Percentiles rank a stretch among this genome's conserved stretches.
Evolutionary conservation across 1,140 invertebrate genomes (phyloP).

Genomic region (Dryas iulia): DNA sequence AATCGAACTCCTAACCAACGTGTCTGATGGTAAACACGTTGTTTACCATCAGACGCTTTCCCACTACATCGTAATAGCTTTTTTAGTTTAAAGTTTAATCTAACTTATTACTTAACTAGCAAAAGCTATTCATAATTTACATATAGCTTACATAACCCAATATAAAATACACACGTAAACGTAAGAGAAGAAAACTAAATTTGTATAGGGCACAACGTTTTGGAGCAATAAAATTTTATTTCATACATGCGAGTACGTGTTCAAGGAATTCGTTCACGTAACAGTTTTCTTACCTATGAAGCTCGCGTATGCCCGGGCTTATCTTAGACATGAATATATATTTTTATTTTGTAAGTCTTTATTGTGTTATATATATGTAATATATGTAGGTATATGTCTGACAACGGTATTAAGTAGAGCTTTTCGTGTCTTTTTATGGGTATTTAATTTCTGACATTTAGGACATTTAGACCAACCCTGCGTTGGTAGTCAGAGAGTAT

Average conservation of each 20-base stretch:
- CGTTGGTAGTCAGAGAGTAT: no score
- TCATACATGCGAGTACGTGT: not conserved
- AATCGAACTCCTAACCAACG: no score
- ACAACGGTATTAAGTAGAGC: not conserved
- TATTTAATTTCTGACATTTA: no score
- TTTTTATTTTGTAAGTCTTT: constrained; percentile 7
- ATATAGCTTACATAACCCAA: not conserved
- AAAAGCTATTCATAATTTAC: not conserved
- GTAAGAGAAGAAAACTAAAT: not conserved
- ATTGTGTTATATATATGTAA: not conserved
- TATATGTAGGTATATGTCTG: not conserved
- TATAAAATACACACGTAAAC: not conserved
- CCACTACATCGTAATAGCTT: no score
- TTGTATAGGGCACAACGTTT: constrained; percentile 1
- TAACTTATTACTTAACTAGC: no score
- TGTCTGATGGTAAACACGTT: no score
- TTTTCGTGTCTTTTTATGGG: no score
- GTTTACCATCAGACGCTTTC: no score
- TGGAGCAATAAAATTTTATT: constrained; percentile 6
- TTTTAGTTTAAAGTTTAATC: no score
- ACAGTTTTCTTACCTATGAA: constrained; percentile 23
- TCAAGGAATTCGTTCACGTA: constrained; percentile 16
- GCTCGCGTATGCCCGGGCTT: constrained; percentile 17
- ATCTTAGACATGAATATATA: constrained; percentile 11
- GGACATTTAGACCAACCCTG: no score